Evolutionary conservation across 64 coral and sea anemone species (phyloP).

Genomic region (Hydrozoanthus tunicans): DNA sequence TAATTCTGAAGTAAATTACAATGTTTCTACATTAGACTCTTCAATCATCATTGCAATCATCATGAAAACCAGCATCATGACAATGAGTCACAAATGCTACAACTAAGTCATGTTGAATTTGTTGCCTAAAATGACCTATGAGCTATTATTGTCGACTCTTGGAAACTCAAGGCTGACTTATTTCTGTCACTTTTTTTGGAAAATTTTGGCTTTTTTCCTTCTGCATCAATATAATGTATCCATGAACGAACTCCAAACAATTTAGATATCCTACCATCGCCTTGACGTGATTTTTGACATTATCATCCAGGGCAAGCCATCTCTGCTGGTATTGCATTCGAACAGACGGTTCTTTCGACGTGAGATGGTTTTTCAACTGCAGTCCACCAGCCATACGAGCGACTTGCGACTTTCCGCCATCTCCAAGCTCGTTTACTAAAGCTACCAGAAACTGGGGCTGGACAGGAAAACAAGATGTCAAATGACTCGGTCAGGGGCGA

Average conservation of each 20-base stretch:
- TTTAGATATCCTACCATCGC: conserved; percentile 53
- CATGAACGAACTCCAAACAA: background rate
- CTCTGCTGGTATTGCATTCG: conserved; percentile 79
- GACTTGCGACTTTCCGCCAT: conserved; percentile 87
- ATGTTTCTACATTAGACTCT: too few relatives aligned
- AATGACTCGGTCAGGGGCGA: background rate
- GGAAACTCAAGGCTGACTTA: too few relatives aligned
- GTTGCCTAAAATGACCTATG: too few relatives aligned
- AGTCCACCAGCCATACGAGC: conserved; percentile 95
- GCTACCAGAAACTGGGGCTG: conserved; percentile 96
- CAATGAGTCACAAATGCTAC: too few relatives aligned
- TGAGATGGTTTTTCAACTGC: conserved; percentile 92
- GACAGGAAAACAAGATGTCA: conserved; percentile 11
- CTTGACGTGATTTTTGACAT: conserved; percentile 67
- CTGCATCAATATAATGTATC: background rate
- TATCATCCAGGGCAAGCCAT: conserved; percentile 74
- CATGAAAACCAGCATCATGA: too few relatives aligned
- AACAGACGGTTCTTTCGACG: conserved; percentile 85
- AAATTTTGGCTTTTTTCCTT: background rate
- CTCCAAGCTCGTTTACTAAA: conserved; percentile 74
- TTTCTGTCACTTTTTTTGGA: background rate
- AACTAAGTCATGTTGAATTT: too few relatives aligned
- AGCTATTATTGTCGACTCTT: too few relatives aligned
- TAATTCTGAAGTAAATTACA: too few relatives aligned
- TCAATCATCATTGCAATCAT: too few relatives aligned